Evolutionary conservation across 2,113 vertebrate genomes (phyloP).

Genomic region (Gopherus evgoodei): DNA sequence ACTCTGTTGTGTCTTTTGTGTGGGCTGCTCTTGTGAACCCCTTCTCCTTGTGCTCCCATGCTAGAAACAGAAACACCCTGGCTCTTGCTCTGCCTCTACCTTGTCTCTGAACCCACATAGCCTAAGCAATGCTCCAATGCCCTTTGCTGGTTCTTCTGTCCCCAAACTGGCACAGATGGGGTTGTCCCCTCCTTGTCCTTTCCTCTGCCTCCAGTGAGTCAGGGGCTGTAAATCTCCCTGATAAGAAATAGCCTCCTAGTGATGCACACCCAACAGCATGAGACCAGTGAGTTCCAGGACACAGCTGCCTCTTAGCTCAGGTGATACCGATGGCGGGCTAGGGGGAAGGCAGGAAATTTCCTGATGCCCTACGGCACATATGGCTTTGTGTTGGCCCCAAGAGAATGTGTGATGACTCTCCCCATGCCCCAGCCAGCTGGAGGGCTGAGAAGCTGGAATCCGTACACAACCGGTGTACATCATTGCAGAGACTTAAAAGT

Average conservation of each 20-base stretch:
- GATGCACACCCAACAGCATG: background rate
- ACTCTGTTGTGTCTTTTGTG: background rate
- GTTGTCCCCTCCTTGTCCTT: background rate
- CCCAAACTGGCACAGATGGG: background rate
- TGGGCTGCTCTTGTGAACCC: background rate
- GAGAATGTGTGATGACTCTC: background rate
- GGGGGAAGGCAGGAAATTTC: background rate
- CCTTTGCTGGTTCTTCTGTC: background rate
- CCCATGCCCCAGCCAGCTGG: background rate
- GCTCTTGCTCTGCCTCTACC: background rate
- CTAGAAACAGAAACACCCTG: background rate
- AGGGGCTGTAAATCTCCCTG: background rate
- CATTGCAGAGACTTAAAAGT: background rate
- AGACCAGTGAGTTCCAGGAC: background rate
- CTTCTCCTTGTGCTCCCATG: background rate
- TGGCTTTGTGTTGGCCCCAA: background rate
- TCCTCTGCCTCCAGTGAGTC: background rate
- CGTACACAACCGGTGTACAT: background rate
- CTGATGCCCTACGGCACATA: background rate
- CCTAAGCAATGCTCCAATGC: background rate
- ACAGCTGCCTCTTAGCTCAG: background rate
- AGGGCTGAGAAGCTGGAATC: background rate
- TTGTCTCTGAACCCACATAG: background rate
- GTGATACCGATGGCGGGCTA: background rate
- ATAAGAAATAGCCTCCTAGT: accelerated